Conservation (phyloP, 35 echinoderm and acorn worm species). For the Patiria miniata region DNA sequence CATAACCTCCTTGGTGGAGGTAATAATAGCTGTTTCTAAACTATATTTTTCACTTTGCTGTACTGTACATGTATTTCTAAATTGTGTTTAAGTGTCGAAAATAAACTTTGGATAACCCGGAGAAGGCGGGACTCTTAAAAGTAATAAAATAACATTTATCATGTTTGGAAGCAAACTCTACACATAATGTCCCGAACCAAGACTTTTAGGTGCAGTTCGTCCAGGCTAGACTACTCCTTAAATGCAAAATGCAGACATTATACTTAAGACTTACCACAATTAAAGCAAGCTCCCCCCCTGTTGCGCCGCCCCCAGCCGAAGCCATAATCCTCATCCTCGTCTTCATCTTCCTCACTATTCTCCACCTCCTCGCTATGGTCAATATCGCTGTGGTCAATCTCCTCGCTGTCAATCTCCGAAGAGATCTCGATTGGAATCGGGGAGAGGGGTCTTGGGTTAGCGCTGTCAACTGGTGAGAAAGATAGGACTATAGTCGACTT, state of each 20-base stretch:
- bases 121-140: no score
- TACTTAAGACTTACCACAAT: constrained; percentile 32
- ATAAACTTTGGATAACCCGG: no score
- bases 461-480: neutral
- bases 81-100: no score
- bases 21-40: no score
- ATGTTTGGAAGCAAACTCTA: no score
- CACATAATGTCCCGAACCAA: no score
- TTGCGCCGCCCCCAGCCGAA: neutral
- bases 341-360: constrained; percentile 32
- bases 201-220: no score
- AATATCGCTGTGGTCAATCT: neutral
- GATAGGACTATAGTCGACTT: neutral
- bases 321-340: neutral
- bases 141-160: no score
- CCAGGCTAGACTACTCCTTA: no score
- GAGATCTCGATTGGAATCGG: neutral
- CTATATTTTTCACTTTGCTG: no score
- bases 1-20: no score
- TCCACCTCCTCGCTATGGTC: neutral
- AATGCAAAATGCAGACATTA: neutral
- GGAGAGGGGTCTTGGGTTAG: neutral
- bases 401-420: neutral
- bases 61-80: no score
- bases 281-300: constrained; percentile 36